phyloP scores from a whole-genome alignment of 2,888 invertebrate species.

The Pandemis heparana region DNA sequence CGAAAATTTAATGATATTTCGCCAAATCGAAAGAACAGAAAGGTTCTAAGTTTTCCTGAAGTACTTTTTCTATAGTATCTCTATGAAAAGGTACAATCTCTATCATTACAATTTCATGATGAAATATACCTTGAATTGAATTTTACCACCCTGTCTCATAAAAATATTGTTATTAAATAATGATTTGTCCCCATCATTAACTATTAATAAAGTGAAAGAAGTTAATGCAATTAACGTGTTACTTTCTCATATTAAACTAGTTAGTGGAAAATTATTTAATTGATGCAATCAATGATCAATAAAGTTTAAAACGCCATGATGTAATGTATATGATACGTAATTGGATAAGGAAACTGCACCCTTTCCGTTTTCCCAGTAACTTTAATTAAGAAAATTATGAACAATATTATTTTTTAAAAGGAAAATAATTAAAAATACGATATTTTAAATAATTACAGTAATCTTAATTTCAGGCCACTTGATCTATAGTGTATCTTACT shows the following conservation, averaged over 20 bases:
- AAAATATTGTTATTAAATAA: neutral
- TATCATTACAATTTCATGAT: neutral
- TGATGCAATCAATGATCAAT: neutral
- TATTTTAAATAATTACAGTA: no score
- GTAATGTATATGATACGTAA: no score
- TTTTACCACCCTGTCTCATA: neutral
- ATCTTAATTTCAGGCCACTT: no score
- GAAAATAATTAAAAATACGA: no score
- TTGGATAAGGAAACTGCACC: no score
- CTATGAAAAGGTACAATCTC: neutral
- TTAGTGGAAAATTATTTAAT: conserved; percentile 15
- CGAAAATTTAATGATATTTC: neutral
- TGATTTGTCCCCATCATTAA: neutral
- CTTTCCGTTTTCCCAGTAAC: no score
- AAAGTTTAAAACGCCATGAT: no score
- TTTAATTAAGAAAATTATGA: no score
- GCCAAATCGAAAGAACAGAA: neutral
- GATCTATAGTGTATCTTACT: no score
- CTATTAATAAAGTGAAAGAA: neutral
- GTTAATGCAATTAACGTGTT: conserved; percentile 10
- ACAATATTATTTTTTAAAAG: no score
- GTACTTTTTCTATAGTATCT: neutral
- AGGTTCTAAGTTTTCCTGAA: neutral
- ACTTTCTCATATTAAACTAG: conserved; percentile 18
- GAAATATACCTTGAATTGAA: neutral